Base-by-base conservation (phyloP, 2,113 vertebrate species). In the Poecilia latipinna region DNA sequence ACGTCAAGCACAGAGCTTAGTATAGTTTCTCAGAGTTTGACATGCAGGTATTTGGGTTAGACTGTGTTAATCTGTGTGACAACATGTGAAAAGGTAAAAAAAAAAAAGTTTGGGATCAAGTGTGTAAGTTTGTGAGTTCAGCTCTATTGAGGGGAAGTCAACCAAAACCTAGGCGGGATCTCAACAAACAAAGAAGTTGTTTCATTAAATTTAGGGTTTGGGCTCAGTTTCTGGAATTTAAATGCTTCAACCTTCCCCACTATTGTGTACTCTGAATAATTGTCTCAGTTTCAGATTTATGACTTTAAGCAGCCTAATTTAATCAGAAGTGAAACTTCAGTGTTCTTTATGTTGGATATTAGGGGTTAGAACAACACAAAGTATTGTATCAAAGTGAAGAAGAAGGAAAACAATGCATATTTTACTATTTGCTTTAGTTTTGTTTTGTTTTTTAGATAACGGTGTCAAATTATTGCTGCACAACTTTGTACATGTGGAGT, bases 71-170 rank as follows among this genome's bases (percentile, higher is more conserved):
- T 78, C n/a, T 75, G 61, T 81, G 64, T 75, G 70, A 74, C 0
- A 12, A 82, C 70, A 61, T 83, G 82, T 76, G 79, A 65, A 76
- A 81, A 32, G 63, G 48, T 67, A 1, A 28, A 28, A 28, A 6
- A 29, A 37, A 12, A 29, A 66, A 74, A 31, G 64, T 71, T 48
- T 63, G 62, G 78, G 78, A 80, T 74, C 72, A 78, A 28, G 12
- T 72, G 29, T 61, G 22, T 32, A 39, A 86, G 83, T 66, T 81
- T 73, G 62, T 54, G 67, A 79, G 75, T 86, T 87, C 33, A 74
- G 65, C 83, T 79, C 24, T 61, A 61, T 65, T 63, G 35, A 60
- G 29, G 71, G 77, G 70, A 76, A 39, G 33, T 61, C 44, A 68
- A 80, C 70, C 88, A 85, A 48, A 69, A 19, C 22, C 65, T 15